Evolutionary conservation across 2,888 invertebrate species (phyloP), one percentile per base, ranked within the genome.

Genomic region (Eubasilissa splendida): DNA sequence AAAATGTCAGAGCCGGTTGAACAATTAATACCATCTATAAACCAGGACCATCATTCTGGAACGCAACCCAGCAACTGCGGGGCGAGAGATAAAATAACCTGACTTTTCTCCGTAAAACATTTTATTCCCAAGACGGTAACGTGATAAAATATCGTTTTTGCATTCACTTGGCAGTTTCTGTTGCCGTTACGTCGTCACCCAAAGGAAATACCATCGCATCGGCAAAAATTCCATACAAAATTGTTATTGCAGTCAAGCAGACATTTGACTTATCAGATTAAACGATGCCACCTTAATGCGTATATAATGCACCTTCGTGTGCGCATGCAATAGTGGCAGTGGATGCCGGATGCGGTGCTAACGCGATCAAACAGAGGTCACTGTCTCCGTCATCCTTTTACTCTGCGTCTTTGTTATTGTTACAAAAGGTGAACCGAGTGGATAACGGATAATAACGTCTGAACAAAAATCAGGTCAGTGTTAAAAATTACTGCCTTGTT

Each of bases 381-480:
- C 11, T 63, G 63, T 33, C 31, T 33, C 1, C 33, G 11, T 33
- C 22, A 63, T 63, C 5, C 63, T 63, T n/a, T 63, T 12, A 63
- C 12, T 63, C 22, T 63, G 59, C 4, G 42, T 5, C 4, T 7
- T 7, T 42, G 7, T 42, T 42, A 42, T 63, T 31, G 33, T 22
- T 63, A 63, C 22, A 33, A 31, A 63, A 63, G 63, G 42, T 63
- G 33, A 33, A 63, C 33, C 33, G 31, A 63, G 11, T 63, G 31
- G 63, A 63, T 63, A 63, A 63, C 63, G 63, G 63, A 63, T 63
- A 63, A 63, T 63, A 33, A 31, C 12, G 11, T 42, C 33, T 42
- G 63, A 33, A 31, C 12, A 63, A 63, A 63, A 63, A 63, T 31
- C 63, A n/a, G 63, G 63, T 63, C 63, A 63, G 11, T 63, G 63